Base-by-base conservation (phyloP, 2,888 invertebrate genomes). In the Eupsilia transversa region DNA sequence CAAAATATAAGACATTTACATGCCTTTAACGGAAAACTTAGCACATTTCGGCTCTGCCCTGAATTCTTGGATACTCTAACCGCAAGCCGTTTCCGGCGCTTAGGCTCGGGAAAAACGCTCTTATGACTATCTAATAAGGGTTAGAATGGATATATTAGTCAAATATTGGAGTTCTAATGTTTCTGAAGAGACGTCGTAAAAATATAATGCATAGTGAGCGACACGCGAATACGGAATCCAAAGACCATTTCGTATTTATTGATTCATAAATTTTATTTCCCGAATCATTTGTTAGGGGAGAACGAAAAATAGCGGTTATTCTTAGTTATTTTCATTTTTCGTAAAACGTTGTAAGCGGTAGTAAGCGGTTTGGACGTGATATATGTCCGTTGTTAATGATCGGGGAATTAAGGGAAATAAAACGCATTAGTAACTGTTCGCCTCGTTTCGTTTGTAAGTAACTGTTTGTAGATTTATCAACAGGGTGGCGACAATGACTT, bases 261-360 rank as follows among this genome's bases (percentile, higher is more conserved):
- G 87, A 89, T 88, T 86, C 87, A 82, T 84, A 87, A 80, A 89
- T 87, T 86, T 86, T 83, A 86, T 86, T 82, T 81, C 56, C 60
- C 72, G 77, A 64, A 76, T 85, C 78, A 83, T 86, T 86, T 79
- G 79, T 82, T 77, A 82, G 63, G 72, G 80, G 71, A 72, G 74
- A 63, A 60, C 57, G 77, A 72, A 79, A 85, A 80, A 87, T 82
- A 68, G 60, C 77, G 64, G 67, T 78, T 76, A 79, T 72, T 77
- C 49, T 74, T 79, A 84, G 70, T 72, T 85, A 79, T 86, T 82
- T 72, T 77, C 49, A 74, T 86, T 82, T 80, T 73, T 74, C 63
- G 74, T 77, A 77, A 75, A 84, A 68, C 63, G 66, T 68, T 77
- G 81, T 84, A 76, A 84, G 77, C 79, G 74, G 77, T 75, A 74